Percentiles rank a stretch among this genome's conserved stretches.
These are phyloP conservation scores for Grus americana DNA, from an alignment of 2,113 vertebrate genomes.

Conservation along the genomic window DNA sequence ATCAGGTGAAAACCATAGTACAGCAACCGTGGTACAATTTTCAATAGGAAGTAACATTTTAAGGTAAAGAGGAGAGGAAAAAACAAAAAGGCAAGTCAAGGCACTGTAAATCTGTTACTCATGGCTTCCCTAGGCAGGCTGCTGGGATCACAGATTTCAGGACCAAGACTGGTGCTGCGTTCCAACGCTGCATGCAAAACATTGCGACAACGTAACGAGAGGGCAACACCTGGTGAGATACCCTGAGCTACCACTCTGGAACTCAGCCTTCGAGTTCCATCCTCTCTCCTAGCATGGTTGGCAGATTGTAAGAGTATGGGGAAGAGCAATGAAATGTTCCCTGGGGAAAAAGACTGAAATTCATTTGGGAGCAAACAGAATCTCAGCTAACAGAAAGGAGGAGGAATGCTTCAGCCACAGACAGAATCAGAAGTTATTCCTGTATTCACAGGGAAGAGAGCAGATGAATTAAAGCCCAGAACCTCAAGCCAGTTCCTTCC, in stretches of 20 bases:
- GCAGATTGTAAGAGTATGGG: neutral
- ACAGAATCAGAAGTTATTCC: neutral
- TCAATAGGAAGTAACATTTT: neutral
- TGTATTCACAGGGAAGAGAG: neutral
- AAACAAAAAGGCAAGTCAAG: neutral
- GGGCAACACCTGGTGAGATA: neutral
- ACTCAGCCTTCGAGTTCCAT: neutral
- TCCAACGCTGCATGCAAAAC: neutral
- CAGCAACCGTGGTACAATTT: neutral
- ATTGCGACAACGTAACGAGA: rapidly evolving
- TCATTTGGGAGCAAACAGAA: neutral
- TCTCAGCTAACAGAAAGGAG: neutral
- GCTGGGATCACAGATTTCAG: neutral
- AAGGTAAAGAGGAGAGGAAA: neutral
- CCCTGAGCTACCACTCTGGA: neutral
- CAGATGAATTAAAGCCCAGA: neutral
- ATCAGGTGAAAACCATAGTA: neutral
- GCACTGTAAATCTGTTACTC: neutral
- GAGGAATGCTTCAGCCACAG: neutral
- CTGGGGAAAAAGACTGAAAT: neutral
- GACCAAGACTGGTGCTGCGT: neutral
- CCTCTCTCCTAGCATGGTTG: neutral
- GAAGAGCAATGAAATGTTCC: neutral
- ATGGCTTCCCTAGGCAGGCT: neutral
- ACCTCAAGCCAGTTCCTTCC: neutral